Base-by-base conservation (phyloP, 2,113 vertebrate species). In the Caloenas nicobarica region DNA sequence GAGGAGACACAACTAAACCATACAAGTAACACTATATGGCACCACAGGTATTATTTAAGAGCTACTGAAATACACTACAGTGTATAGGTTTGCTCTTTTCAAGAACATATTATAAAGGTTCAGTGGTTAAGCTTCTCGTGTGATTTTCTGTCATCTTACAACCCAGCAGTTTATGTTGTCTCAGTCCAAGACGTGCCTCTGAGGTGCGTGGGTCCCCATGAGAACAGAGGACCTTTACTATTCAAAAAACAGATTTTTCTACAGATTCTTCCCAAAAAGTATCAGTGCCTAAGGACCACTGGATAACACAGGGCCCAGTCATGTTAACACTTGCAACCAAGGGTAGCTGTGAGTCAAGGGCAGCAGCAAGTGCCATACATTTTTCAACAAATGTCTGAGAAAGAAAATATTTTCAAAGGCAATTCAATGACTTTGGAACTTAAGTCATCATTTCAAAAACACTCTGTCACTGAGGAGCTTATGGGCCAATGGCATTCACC, bases 261-360 rank as follows among this genome's bases (percentile, higher is more conserved):
- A 31, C 11, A 84, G n/a, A 28, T 12, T 38, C 70, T 81, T 51
- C 38, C 60, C 9, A 53, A 28, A 60, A 69, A 8, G 2, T 34
- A 12, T 16, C 36, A 65, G 22, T 15, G 54, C 28, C n/a, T 34
- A 42, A 80, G 34, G 44, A 82, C 50, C 36, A 68, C 2, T 3
- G 2, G 9, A 16, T 44, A 72, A 82, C 34, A 57, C 15, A 60
- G 11, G 24, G 40, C 10, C 15, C 22, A 70, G 7, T 21, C 36
- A 56, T 1, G 11, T 22, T 51, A 78, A 80, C 15, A 19, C 13
- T 22, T 70, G 36, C 9, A 82, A 40, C 24, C 46, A 34, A 79
- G 10, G 9, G 66, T 28, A 82, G n/a, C 23, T 0, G 0, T 16
- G 25, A 83, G 33, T 57, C 11, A 16, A 51, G 16, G 11, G 11